Evolutionary conservation across 2,888 invertebrate genomes (phyloP).

Genomic region (Deilephila porcellus): DNA sequence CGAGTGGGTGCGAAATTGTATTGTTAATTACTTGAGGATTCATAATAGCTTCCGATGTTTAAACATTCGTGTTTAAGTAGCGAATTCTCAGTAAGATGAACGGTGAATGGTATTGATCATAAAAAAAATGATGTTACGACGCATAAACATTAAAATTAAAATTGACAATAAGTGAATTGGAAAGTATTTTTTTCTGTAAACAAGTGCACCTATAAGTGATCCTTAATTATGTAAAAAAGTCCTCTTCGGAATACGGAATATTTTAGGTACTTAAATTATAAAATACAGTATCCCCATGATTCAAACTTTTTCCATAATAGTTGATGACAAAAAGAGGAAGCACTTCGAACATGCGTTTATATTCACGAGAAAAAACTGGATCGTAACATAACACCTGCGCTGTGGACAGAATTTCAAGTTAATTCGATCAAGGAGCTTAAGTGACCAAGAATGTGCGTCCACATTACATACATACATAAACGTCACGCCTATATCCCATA

Average conservation of each 20-base stretch:
- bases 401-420: slow-evolving; percentile 19
- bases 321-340: slow-evolving; percentile 16
- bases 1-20: background rate
- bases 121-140: too few relatives aligned
- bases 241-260: too few relatives aligned
- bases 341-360: slow-evolving; percentile 6
- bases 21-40: background rate
- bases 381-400: slow-evolving; percentile 13
- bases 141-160: too few relatives aligned
- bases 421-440: slow-evolving; percentile 19
- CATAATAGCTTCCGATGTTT: background rate
- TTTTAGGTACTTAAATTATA: background rate
- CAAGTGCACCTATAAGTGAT: too few relatives aligned
- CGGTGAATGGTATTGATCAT: too few relatives aligned
- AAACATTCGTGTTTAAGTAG: background rate
- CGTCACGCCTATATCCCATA: too few relatives aligned
- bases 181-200: too few relatives aligned
- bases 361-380: background rate
- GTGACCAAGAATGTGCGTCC: slow-evolving; percentile 12
- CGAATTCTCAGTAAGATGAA: background rate
- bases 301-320: background rate
- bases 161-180: too few relatives aligned
- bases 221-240: too few relatives aligned
- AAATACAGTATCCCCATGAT: background rate
- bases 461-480: background rate